Evolutionary conservation across 2,113 vertebrate genomes (phyloP), one percentile per base, ranked within the genome.

Genomic region (Rhineura floridana): DNA sequence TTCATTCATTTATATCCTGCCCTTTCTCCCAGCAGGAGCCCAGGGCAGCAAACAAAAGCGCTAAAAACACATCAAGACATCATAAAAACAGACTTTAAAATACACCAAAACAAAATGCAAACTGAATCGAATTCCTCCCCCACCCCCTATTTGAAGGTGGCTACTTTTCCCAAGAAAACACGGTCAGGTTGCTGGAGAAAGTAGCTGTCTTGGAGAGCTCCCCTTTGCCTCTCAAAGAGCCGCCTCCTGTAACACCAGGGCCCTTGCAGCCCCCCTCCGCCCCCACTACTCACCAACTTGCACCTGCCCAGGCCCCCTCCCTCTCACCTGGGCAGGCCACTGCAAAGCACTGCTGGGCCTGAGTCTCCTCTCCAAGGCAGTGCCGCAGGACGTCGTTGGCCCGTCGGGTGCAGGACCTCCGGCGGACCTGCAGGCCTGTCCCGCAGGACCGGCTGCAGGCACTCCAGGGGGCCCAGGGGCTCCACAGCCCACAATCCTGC

Each of bases 391-490:
- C 88, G 0, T 95, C 96, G 1, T 95, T 92, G 0, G 50, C 55
- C 0, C 55, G 46, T 0, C 85, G 91, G 39, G 90, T 95, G 82
- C 98, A 98, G 25, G 4, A 89, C 72, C 97, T 97, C 0, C 88
- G 79, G 4, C 97, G 93, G 78, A 28, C 94, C 95, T 95, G 97
- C 17, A 85, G 87, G 1, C 98, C 97, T 0, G 96, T 91, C 17
- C 98, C 98, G 21, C 98, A 98, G 1, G 97, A 96, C 23, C 4
- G 92, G 84, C 96, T 98, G 93, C 98, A 99, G 1, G 90, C 12
- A 6, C 94, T 96, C 98, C 98, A 99, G 0, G 94, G 89, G 4
- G 95, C 96, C 98, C 98, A 98, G 13, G 96, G 73, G 7, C 95
- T 94, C 98, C 98, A 99, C 13, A 84, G 92, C 13, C 95, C 97